Conservation (phyloP, 2,888 invertebrate genomes). For the Tupiocoris notatus region DNA sequence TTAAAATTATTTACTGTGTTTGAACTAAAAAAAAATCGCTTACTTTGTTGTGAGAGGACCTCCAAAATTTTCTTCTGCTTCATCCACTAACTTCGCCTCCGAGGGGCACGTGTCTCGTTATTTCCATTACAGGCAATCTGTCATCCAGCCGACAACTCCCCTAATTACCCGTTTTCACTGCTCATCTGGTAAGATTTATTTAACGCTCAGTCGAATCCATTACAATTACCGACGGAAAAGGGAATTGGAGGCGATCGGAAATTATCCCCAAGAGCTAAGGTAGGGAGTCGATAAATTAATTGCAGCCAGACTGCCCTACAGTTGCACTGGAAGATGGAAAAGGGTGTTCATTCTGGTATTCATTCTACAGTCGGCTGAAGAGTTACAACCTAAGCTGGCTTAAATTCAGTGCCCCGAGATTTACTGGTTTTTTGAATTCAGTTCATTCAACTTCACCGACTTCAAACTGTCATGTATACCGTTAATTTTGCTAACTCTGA, state of each 20-base stretch:
- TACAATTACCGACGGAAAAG: not conserved
- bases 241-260: constrained; percentile 19
- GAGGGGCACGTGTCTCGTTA: not conserved
- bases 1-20: too few relatives aligned
- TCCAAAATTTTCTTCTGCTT: too few relatives aligned
- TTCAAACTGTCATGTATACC: not conserved
- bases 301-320: not conserved
- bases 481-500: too few relatives aligned
- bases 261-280: constrained; percentile 7
- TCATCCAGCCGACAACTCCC: not conserved
- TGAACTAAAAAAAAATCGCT: too few relatives aligned
- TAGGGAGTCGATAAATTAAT: not conserved
- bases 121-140: not conserved
- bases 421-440: not conserved
- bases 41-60: too few relatives aligned
- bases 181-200: not conserved
- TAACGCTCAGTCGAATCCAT: constrained; percentile 9
- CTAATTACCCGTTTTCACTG: not conserved
- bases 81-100: too few relatives aligned
- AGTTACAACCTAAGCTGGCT: not conserved
- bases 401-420: not conserved
- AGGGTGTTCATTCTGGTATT: not conserved
- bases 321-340: not conserved
- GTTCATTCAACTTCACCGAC: not conserved
- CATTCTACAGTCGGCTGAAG: not conserved